Percentiles rank a stretch among this genome's conserved stretches.
These are phyloP conservation scores for Aethina tumida DNA, from an alignment of 1,140 invertebrate genomes.

Conservation along the genomic window DNA sequence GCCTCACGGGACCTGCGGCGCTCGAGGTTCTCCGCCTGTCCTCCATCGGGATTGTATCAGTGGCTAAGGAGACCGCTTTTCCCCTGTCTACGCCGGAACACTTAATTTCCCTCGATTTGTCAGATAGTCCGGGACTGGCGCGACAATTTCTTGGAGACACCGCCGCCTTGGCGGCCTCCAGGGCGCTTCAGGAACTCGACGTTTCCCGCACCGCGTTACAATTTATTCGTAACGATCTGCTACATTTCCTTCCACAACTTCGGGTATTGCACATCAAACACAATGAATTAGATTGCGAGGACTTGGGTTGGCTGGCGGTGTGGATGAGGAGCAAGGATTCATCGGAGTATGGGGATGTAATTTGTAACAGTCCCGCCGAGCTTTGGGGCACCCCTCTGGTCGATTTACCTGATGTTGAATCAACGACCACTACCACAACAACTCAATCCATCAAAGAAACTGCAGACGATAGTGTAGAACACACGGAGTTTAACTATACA, in stretches of 20 bases:
- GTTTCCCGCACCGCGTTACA: constrained; percentile 53
- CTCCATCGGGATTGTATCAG: constrained; percentile 48
- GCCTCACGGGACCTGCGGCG: constrained; percentile 53
- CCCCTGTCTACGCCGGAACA: constrained; percentile 57
- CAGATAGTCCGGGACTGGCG: constrained; percentile 60
- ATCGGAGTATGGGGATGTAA: constrained; percentile 34
- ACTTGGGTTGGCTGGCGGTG: constrained; percentile 50
- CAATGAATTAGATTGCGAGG: constrained; percentile 54
- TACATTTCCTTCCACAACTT: constrained; percentile 59
- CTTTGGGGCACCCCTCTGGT: constrained; percentile 35
- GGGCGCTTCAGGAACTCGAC: constrained; percentile 57
- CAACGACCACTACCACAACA: constrained; percentile 2
- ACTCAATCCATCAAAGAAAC: no score
- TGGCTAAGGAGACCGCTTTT: constrained; percentile 52
- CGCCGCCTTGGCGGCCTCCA: constrained; percentile 57
- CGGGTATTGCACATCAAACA: constrained; percentile 46
- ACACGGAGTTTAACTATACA: no score
- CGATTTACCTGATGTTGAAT: constrained; percentile 33
- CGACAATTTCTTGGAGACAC: constrained; percentile 56
- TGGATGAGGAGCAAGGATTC: constrained; percentile 49
- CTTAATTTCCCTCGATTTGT: constrained; percentile 60
- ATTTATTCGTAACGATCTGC: constrained; percentile 53
- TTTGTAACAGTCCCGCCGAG: constrained; percentile 34
- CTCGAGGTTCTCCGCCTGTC: constrained; percentile 58
- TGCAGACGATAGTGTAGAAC: no score